phyloP scores from a whole-genome alignment of 2,113 vertebrate species.

The Otolemur garnettii region DNA sequence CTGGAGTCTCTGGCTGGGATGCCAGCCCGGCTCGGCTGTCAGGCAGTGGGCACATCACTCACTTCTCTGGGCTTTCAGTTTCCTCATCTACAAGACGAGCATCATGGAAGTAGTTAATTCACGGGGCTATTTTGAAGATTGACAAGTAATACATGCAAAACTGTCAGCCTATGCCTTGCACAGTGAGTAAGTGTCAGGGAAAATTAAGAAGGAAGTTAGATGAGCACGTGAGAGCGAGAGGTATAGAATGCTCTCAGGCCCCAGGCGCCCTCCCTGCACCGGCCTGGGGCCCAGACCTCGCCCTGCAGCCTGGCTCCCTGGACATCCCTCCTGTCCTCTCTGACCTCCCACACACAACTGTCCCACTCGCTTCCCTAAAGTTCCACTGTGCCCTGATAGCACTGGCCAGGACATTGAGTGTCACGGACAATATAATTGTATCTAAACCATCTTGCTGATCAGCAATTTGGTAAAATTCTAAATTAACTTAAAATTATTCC shows the following conservation, averaged over 20 bases:
- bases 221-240: accelerated
- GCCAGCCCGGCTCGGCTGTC: not conserved
- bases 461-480: not conserved
- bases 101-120: too few species aligned
- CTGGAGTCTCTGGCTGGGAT: accelerated
- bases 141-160: not conserved
- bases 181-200: too few species aligned
- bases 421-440: not conserved
- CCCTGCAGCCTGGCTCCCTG: not conserved
- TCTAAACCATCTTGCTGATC: too few species aligned
- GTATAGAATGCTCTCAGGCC: not conserved
- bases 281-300: too few species aligned
- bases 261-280: too few species aligned
- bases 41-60: not conserved
- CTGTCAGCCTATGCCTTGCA: not conserved
- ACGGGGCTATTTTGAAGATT: not conserved
- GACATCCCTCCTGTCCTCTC: not conserved
- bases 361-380: accelerated
- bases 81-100: not conserved
- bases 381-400: not conserved
- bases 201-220: not conserved
- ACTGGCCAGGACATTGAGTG: not conserved
- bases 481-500: not conserved
- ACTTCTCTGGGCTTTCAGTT: not conserved
- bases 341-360: not conserved